Evolutionary conservation across 2,113 vertebrate genomes (phyloP), one percentile per base, ranked within the genome.

Genomic region (Alosa alosa): DNA sequence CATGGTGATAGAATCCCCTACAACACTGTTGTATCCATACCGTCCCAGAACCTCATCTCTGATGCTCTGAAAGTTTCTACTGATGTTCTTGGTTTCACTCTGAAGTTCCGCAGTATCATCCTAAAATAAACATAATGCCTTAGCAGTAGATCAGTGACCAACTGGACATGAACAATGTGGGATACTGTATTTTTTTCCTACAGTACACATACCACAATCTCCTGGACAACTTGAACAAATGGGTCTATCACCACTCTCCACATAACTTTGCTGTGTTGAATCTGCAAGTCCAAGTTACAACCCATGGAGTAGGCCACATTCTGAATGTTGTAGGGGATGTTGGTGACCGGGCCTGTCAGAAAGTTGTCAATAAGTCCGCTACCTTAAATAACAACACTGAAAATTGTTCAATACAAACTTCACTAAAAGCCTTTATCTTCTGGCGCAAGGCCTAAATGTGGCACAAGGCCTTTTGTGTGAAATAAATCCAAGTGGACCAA

Each of bases 241-340:
- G 97, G 97, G 0, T 64, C 89, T 0, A 91, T 91, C 89, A 97
- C 88, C 0, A 93, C 3, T 0, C 81, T 91, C 97, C 97, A 98
- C 57, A 97, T 91, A 0, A 89, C 5, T 0, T 81, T 94, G 84
- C 93, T 95, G 89, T 97, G 95, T 75, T 94, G 93, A 5, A 99
- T 84, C 92, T 99, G 97, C 31, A 97, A 93, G 81, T 98, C 95
- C 86, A 96, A 91, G 0, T 96, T 96, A 41, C 98, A 99, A 86
- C 95, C 95, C 89, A 98, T 89, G 0, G 97, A 96, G 0, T 93
- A 89, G 0, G 94, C 93, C 0, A 96, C 94, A 1, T 94, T 89
- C 4, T 95, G 91, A 55, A 97, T 87, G 68, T 99, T 99, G n/a
- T 87, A 41, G 86, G 94, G 92, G 13, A 95, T 86, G 87, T 99